Base-by-base conservation (phyloP, 2,113 vertebrate species). In the Phoenicopterus ruber region DNA sequence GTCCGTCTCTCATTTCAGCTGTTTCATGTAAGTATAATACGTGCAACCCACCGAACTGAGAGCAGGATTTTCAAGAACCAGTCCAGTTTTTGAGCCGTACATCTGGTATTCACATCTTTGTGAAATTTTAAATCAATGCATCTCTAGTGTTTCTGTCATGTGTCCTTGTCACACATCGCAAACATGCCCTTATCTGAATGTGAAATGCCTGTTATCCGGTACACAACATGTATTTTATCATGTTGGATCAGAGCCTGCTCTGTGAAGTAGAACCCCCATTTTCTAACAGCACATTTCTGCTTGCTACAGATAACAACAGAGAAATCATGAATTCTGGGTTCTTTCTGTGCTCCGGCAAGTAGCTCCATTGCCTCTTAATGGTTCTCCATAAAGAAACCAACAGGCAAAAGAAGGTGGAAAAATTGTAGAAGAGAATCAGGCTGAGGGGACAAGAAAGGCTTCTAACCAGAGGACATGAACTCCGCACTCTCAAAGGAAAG, bases 101-200 rank as follows among this genome's bases (percentile, higher is more conserved):
- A 92, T 55, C 54, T 78, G 47, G 25, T 44, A 78, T 34, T 47
- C 32, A 44, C 67, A 97, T 96, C 96, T 97, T 57, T 72, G 93
- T 91, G 91, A 96, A 97, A 94, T 96, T 91, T 79, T 96, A 94
- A 97, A 98, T 97, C 96, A 97, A 85, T 38, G 86, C 90, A 97
- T 97, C 96, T 97, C 94, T 86, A 90, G 82, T 97, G 95, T 97
- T 97, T 97, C 93, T 92, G 86, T 70, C 94, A 72, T 62, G 62
- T 95, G 90, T 91, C 92, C 95, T 96, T 88, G 57, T 49, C 76
- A 96, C 91, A 94, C 90, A 69, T 74, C 2, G 3, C 96, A 97
- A 95, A 96, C 86, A 92, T 95, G 89, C 66, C 95, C 94, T 98
- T 96, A 94, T 96, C 96, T 87, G 91, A 94, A 87, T 86, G 73